phyloP scores from a whole-genome alignment of 2,797 vertebrate genomes.

The Arrhamphus sclerolepis region DNA sequence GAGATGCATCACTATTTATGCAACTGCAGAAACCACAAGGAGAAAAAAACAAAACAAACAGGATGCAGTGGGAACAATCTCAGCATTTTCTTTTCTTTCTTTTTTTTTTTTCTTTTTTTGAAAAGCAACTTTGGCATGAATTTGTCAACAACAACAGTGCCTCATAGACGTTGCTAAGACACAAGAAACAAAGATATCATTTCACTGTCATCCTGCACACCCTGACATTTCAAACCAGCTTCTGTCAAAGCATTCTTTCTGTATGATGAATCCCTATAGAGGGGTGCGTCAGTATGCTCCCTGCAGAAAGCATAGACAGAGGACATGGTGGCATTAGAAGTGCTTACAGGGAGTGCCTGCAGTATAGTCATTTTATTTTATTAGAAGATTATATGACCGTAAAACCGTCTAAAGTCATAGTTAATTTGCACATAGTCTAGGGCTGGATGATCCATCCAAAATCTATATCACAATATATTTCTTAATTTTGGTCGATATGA shows the following conservation, averaged over 20 bases:
- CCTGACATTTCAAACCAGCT: constrained; percentile 50
- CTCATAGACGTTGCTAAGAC: constrained; percentile 21
- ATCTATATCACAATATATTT: no score
- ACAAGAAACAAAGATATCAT: constrained; percentile 33
- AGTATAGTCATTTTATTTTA: no score
- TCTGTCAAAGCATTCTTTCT: constrained; percentile 56
- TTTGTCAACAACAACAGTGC: constrained; percentile 19
- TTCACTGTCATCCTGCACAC: constrained; percentile 21
- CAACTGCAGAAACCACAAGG: constrained; percentile 31
- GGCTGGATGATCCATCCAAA: no score
- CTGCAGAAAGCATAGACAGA: constrained; percentile 32
- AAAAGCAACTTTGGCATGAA: not conserved
- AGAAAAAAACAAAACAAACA: no score
- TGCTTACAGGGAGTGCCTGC: not conserved
- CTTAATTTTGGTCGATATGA: no score
- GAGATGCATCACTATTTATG: constrained; percentile 22
- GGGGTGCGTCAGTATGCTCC: constrained; percentile 31
- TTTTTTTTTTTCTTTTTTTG: constrained; percentile 25
- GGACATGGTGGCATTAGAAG: constrained; percentile 3
- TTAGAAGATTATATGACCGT: no score
- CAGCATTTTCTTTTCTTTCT: constrained; percentile 20
- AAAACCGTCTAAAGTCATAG: no score
- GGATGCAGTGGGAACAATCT: constrained; percentile 26
- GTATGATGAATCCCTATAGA: constrained; percentile 50
- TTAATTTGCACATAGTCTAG: not conserved